phyloP scores from a whole-genome alignment of 1,140 invertebrate species.

The Sipha flava region DNA sequence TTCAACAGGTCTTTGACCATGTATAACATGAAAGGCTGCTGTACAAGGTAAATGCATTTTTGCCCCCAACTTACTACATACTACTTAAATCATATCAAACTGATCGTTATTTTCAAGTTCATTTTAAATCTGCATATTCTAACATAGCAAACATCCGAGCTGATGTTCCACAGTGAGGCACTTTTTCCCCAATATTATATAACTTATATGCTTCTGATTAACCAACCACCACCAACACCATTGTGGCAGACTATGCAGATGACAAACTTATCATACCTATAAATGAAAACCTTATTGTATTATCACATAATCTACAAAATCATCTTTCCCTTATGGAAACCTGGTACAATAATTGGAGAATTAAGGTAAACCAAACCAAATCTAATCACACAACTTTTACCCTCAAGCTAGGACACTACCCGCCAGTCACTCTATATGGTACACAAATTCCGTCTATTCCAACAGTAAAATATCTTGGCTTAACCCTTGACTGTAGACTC shows the following conservation, averaged over 20 bases:
- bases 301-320: too few species aligned
- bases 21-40: slow-evolving; percentile 41
- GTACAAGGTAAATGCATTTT: slow-evolving; percentile 39
- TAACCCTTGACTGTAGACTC: too few species aligned
- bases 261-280: too few species aligned
- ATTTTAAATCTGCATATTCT: too few species aligned
- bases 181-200: slow-evolving; percentile 6
- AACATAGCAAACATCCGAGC: too few species aligned
- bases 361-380: too few species aligned
- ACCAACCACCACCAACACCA: neutral
- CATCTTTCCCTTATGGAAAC: too few species aligned
- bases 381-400: slow-evolving; percentile 40
- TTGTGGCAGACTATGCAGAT: neutral
- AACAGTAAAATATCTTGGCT: slow-evolving; percentile 17
- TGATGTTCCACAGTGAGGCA: slow-evolving; percentile 7
- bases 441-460: neutral
- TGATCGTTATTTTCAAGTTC: too few species aligned
- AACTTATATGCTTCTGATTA: too few species aligned
- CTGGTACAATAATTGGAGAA: too few species aligned
- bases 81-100: too few species aligned
- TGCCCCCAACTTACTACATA: slow-evolving; percentile 11
- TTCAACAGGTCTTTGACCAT: slow-evolving; percentile 41
- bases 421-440: neutral
- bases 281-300: too few species aligned
- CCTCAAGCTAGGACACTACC: slow-evolving; percentile 35